These are phyloP conservation scores for Calypte anna DNA, from an alignment of 2,113 vertebrate genomes.

Conservation along the genomic window DNA sequence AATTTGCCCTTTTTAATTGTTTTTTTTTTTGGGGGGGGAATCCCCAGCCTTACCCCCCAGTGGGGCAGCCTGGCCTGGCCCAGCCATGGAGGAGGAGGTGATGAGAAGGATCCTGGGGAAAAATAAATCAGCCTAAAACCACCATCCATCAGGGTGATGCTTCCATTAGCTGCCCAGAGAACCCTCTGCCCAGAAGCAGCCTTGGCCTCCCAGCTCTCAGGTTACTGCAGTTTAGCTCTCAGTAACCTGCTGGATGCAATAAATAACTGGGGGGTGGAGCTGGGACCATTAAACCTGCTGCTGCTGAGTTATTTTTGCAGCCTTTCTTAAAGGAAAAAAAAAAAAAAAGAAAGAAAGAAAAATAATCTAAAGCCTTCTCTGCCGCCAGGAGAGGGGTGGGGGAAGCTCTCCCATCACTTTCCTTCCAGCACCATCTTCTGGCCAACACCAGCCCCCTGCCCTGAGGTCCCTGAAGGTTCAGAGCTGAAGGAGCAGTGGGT, in stretches of 20 bases:
- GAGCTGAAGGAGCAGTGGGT: not conserved
- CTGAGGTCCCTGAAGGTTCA: not conserved
- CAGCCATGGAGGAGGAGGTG: not conserved
- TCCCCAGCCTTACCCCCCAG: not conserved
- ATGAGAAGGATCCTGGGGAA: not conserved
- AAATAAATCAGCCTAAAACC: slow-evolving; percentile 38
- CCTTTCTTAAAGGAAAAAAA: not conserved
- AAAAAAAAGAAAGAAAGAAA: no score
- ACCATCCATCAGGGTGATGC: slow-evolving; percentile 27
- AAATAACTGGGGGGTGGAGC: slow-evolving; percentile 27
- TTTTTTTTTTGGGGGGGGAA: not conserved
- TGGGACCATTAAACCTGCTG: not conserved
- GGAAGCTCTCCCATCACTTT: not conserved
- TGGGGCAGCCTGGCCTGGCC: not conserved
- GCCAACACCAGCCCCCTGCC: not conserved
- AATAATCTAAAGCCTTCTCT: not conserved
- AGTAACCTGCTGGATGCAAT: slow-evolving; percentile 25
- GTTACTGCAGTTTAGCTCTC: slow-evolving; percentile 37
- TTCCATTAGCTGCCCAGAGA: slow-evolving; percentile 61
- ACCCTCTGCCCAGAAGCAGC: slow-evolving; percentile 18
- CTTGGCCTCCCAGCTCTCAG: not conserved
- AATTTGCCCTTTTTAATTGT: not conserved
- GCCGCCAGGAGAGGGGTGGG: not conserved
- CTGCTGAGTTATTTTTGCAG: slow-evolving; percentile 16
- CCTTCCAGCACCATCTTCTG: slow-evolving; percentile 71